A percentile compares a stretch with the other conserved stretches of the same genome.
Evolutionary conservation across 2,888 invertebrate species (phyloP).

Genomic region (Acronicta leporina): DNA sequence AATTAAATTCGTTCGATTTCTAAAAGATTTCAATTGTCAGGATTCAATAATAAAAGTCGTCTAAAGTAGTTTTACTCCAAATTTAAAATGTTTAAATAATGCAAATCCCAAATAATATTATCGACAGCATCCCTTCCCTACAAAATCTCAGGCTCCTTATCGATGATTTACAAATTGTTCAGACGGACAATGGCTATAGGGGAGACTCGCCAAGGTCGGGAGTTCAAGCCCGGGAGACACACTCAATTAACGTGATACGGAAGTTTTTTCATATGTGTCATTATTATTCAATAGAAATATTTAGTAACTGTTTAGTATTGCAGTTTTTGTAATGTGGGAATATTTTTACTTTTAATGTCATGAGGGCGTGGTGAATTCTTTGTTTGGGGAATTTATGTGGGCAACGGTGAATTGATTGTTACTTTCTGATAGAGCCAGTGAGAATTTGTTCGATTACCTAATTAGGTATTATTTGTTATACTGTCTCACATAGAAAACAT

Average conservation of each 20-base stretch:
- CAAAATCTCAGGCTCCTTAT: conserved; percentile 67
- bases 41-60: too few relatives aligned
- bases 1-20: too few relatives aligned
- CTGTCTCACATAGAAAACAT: too few relatives aligned
- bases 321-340: conserved; percentile 52
- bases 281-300: conserved; percentile 49
- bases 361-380: conserved; percentile 56
- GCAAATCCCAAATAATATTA: conserved; percentile 12
- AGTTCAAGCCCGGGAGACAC: conserved; percentile 41
- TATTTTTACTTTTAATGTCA: conserved; percentile 38
- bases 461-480: too few relatives aligned
- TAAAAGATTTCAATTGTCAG: too few relatives aligned
- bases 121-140: conserved; percentile 58
- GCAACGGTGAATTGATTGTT: conserved; percentile 16
- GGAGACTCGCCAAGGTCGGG: conserved; percentile 64
- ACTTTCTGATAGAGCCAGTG: background rate
- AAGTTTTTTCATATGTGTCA: conserved; percentile 51
- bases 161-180: conserved; percentile 75
- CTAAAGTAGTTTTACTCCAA: too few relatives aligned
- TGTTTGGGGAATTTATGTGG: conserved; percentile 53
- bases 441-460: too few relatives aligned
- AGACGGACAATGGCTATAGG: conserved; percentile 71
- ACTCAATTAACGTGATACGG: conserved; percentile 53
- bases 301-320: conserved; percentile 47
- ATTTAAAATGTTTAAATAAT: background rate